A percentile compares a stretch with the other conserved stretches of the same genome.
These are phyloP conservation scores for Polyploca ridens DNA, from an alignment of 2,888 invertebrate genomes.

Conservation along the genomic window DNA sequence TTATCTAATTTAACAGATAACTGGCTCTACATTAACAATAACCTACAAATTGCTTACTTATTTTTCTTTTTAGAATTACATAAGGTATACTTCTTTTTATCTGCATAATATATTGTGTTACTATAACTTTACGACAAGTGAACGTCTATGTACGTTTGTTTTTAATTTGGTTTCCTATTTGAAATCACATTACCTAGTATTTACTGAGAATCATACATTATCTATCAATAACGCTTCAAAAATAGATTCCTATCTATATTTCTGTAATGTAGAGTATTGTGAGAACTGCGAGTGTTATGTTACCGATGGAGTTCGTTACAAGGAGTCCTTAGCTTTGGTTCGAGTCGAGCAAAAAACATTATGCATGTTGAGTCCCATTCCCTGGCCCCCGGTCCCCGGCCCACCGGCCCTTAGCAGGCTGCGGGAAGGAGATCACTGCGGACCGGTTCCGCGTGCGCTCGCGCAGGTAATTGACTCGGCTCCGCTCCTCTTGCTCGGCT, in stretches of 20 bases:
- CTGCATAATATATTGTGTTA: too few relatives aligned
- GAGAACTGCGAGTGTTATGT: neutral
- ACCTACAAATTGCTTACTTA: too few relatives aligned
- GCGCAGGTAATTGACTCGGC: constrained; percentile 78
- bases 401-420: constrained; percentile 36
- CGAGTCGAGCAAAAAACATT: constrained; percentile 67
- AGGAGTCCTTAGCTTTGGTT: constrained; percentile 42
- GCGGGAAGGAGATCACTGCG: constrained; percentile 53
- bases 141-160: too few relatives aligned
- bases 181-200: too few relatives aligned
- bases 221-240: too few relatives aligned
- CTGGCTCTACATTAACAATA: too few relatives aligned
- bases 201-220: too few relatives aligned
- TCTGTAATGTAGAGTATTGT: neutral
- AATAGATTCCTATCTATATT: neutral
- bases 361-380: constrained; percentile 62
- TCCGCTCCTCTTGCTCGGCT: constrained; percentile 53
- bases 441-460: constrained; percentile 76
- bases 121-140: too few relatives aligned
- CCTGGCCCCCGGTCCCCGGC: constrained; percentile 21
- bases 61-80: too few relatives aligned
- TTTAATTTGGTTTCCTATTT: too few relatives aligned
- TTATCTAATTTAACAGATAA: too few relatives aligned
- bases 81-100: too few relatives aligned
- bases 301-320: constrained; percentile 18